Evolutionary conservation across 1,140 invertebrate species (phyloP).

Genomic region (Melitaea cinxia): DNA sequence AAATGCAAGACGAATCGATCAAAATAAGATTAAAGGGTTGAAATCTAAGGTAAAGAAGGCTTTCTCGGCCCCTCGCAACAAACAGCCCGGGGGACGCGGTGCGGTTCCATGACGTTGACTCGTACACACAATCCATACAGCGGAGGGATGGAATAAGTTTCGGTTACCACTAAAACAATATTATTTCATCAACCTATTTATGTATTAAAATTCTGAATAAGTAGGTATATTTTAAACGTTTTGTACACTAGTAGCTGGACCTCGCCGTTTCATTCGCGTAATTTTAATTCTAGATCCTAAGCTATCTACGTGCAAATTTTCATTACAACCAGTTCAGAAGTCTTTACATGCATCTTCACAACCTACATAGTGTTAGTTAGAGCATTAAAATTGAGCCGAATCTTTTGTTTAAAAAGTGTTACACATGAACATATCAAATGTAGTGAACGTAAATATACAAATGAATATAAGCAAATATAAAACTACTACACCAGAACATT

Average conservation of each 20-base stretch:
- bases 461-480: background rate
- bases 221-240: too few species aligned
- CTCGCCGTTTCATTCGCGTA: too few species aligned
- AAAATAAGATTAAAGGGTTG: slow-evolving; percentile 24
- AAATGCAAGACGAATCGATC: slow-evolving; percentile 5
- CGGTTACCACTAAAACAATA: background rate
- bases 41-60: slow-evolving; percentile 25
- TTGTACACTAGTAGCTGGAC: too few species aligned
- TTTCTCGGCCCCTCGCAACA: slow-evolving; percentile 22
- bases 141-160: slow-evolving; percentile 1
- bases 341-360: too few species aligned
- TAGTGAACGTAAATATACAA: background rate
- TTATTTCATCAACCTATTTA: background rate
- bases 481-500: background rate
- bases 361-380: too few species aligned
- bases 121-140: background rate
- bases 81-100: slow-evolving; percentile 13
- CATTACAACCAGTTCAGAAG: too few species aligned
- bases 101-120: slow-evolving; percentile 12
- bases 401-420: background rate
- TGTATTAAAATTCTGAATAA: background rate
- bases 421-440: background rate
- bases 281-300: too few species aligned
- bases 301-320: too few species aligned
- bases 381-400: too few species aligned